These are phyloP conservation scores for Melanotus villosus DNA, from an alignment of 2,888 invertebrate species.

Conservation along the genomic window DNA sequence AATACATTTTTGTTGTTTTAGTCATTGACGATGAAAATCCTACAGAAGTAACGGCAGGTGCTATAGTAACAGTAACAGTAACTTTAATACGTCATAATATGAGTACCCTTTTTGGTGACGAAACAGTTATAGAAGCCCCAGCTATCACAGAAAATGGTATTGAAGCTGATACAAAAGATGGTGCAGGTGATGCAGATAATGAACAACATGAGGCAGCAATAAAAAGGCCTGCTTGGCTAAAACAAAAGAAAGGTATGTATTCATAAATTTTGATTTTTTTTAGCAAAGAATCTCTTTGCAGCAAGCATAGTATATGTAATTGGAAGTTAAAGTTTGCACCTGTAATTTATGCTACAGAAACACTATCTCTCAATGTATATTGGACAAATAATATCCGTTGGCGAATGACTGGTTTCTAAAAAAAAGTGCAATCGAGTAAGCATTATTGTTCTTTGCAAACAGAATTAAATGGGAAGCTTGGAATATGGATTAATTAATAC, in stretches of 20 bases:
- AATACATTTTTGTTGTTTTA: too few relatives aligned
- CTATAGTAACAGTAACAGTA: conserved; percentile 98
- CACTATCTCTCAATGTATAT: not conserved
- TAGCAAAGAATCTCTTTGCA: not conserved
- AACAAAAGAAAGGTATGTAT: conserved; percentile 74
- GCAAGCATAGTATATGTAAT: not conserved
- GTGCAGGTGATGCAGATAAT: conserved; percentile 50
- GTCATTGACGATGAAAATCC: conserved; percentile 99
- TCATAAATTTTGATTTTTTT: not conserved
- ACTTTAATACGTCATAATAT: conserved; percentile 86
- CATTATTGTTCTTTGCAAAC: not conserved
- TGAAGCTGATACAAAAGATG: conserved; percentile 65
- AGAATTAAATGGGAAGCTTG: not conserved
- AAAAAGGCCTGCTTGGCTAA: conserved; percentile 88
- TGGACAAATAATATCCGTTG: not conserved
- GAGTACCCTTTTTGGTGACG: conserved; percentile 86
- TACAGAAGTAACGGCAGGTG: conserved; percentile 95
- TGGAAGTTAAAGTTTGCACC: too few relatives aligned
- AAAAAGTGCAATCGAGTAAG: not conserved
- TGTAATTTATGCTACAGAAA: not conserved
- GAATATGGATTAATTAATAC: conserved; percentile 1
- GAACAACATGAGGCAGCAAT: conserved; percentile 64
- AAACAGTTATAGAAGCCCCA: conserved; percentile 72
- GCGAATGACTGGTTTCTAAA: not conserved
- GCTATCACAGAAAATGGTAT: conserved; percentile 70